Percentiles rank a stretch among this genome's conserved stretches.
These are phyloP conservation scores for Hafferia zeledoni DNA, from an alignment of 2,797 vertebrate genomes.

Conservation along the genomic window DNA sequence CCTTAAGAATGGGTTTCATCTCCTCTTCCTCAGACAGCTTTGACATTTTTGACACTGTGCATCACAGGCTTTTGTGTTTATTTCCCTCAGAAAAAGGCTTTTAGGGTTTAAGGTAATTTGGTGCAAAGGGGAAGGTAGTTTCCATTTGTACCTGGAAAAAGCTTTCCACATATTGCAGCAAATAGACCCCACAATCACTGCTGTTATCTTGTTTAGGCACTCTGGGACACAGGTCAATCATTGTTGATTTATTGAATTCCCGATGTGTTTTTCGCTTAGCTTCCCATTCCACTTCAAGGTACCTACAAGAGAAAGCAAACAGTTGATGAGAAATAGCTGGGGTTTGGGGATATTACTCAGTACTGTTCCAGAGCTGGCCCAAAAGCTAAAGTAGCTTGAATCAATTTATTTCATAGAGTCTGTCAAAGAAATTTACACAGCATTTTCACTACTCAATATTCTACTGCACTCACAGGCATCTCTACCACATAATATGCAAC, in stretches of 20 bases:
- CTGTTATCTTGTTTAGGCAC: conserved; percentile 96
- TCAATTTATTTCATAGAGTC: not conserved
- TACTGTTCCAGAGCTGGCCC: not conserved
- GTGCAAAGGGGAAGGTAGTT: not conserved
- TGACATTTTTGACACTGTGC: not conserved
- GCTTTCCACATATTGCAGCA: conserved; percentile 93
- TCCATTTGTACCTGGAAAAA: conserved; percentile 87
- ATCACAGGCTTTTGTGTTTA: not conserved
- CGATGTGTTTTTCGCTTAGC: conserved; percentile 82
- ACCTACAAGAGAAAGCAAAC: conserved; percentile 77
- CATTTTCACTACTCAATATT: not conserved
- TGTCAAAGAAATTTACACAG: not conserved
- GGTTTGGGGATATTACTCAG: not conserved
- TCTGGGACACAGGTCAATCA: conserved; percentile 85
- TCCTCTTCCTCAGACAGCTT: not conserved
- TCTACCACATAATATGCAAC: not conserved
- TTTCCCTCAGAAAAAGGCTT: not conserved
- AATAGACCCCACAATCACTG: conserved; percentile 95
- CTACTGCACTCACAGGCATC: not conserved
- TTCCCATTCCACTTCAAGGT: conserved; percentile 94
- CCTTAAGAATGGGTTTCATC: not conserved
- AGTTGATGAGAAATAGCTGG: not conserved
- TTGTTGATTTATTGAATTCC: conserved; percentile 86
- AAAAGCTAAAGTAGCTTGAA: not conserved
- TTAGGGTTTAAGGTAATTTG: not conserved